phyloP scores from a whole-genome alignment of 2,113 vertebrate species.

The Trinectes maculatus region DNA sequence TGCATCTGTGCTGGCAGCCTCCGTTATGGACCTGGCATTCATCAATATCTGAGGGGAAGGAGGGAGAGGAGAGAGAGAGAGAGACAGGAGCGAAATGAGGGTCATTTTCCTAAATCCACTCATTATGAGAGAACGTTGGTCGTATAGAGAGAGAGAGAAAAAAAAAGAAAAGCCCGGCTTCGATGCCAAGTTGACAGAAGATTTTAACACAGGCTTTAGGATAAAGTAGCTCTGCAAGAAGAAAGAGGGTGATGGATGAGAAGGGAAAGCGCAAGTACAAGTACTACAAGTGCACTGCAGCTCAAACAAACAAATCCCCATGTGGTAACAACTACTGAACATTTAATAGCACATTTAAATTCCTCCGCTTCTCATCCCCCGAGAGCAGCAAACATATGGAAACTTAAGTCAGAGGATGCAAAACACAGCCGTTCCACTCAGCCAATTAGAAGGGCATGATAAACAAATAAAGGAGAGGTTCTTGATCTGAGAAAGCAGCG shows the following conservation, averaged over 20 bases:
- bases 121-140: conserved; percentile 47
- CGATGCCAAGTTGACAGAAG: conserved; percentile 26
- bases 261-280: conserved; percentile 42
- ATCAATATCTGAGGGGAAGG: conserved; percentile 85
- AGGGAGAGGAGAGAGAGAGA: conserved; percentile 1
- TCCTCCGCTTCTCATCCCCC: conserved; percentile 51
- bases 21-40: conserved; percentile 94
- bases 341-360: conserved; percentile 74
- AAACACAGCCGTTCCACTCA: conserved; percentile 59
- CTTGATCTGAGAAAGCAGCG: conserved; percentile 20
- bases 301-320: conserved; percentile 67
- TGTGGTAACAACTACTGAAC: conserved; percentile 75
- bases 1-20: conserved; percentile 94
- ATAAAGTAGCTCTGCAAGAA: conserved; percentile 35
- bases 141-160: conserved; percentile 18
- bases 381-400: conserved; percentile 57
- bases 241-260: conserved; percentile 66
- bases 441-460: conserved; percentile 30
- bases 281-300: conserved; percentile 37
- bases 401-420: conserved; percentile 44
- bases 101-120: conserved; percentile 59
- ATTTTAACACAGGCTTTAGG: conserved; percentile 35
- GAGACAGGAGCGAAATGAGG: conserved; percentile 38
- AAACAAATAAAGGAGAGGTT: conserved; percentile 57
- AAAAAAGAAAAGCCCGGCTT: too few species aligned